These are phyloP conservation scores for Pygoscelis adeliae DNA, from an alignment of 2,113 vertebrate species.

Conservation along the genomic window DNA sequence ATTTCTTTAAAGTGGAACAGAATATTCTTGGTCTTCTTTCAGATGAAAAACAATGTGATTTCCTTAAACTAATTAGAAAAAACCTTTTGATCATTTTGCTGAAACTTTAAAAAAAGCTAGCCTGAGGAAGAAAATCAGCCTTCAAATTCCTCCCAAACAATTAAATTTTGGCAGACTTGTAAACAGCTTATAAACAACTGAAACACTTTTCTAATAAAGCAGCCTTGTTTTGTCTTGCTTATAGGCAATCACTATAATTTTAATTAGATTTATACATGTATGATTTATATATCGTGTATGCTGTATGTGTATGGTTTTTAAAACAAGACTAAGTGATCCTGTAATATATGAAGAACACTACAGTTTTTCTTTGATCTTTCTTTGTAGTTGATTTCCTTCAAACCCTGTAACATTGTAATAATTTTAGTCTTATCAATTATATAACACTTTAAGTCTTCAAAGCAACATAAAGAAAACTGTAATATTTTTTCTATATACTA, in stretches of 20 bases:
- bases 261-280: background rate
- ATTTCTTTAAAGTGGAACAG: background rate
- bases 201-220: constrained; percentile 5
- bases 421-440: background rate
- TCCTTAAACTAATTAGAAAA: constrained; percentile 22
- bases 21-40: background rate
- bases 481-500: background rate
- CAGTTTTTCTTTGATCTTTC: constrained; percentile 22
- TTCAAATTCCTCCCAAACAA: constrained; percentile 22
- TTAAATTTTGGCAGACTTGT: constrained; percentile 18
- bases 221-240: background rate
- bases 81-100: constrained; percentile 22
- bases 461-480: background rate
- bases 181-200: background rate
- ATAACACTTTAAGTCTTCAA: background rate
- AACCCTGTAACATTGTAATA: background rate
- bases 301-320: background rate
- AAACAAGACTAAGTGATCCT: background rate
- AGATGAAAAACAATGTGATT: constrained; percentile 11
- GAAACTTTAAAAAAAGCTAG: background rate
- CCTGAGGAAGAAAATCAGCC: constrained; percentile 13
- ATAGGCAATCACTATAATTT: background rate
- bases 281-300: background rate
- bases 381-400: constrained; percentile 3
- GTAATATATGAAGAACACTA: background rate